Evolutionary conservation across 2,797 vertebrate species (phyloP).

Genomic region (Danio albolineatus): DNA sequence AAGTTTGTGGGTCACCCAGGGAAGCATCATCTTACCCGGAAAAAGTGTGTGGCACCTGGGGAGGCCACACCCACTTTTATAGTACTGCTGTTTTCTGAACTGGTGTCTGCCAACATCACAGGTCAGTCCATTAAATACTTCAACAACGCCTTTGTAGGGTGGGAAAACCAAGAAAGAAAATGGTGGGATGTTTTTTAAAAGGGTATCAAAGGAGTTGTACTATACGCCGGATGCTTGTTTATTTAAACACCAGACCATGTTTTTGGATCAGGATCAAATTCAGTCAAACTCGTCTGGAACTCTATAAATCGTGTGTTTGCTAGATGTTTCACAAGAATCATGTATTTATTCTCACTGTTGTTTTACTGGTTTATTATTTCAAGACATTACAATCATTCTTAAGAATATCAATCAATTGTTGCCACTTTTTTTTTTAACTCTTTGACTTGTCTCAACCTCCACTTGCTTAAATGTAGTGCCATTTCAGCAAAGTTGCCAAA

Average conservation of each 20-base stretch:
- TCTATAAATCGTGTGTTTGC: background rate
- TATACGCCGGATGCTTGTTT: background rate
- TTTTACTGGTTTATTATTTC: conserved; percentile 10
- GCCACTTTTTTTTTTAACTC: conserved; percentile 14
- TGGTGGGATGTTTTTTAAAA: too few species aligned
- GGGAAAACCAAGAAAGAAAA: too few species aligned
- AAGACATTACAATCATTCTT: conserved; percentile 17
- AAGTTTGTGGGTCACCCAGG: conserved; percentile 92
- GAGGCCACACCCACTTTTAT: conserved; percentile 88
- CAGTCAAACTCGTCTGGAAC: background rate
- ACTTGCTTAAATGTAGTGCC: background rate
- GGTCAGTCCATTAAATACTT: conserved; percentile 71
- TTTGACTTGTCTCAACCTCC: background rate
- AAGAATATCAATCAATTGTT: conserved; percentile 1
- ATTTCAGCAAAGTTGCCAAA: conserved; percentile 3
- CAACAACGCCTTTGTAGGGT: too few species aligned
- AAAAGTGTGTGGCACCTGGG: conserved; percentile 87
- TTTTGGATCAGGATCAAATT: background rate
- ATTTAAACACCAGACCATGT: background rate
- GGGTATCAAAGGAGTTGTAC: background rate
- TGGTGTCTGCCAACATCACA: conserved; percentile 90
- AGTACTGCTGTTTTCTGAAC: conserved; percentile 87
- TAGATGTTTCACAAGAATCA: background rate
- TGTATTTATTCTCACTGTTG: conserved; percentile 15
- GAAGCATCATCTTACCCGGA: conserved; percentile 89